Percentiles rank a stretch among this genome's conserved stretches.
Evolutionary conservation across 2,888 invertebrate genomes (phyloP).

Genomic region (Blera fallax): DNA sequence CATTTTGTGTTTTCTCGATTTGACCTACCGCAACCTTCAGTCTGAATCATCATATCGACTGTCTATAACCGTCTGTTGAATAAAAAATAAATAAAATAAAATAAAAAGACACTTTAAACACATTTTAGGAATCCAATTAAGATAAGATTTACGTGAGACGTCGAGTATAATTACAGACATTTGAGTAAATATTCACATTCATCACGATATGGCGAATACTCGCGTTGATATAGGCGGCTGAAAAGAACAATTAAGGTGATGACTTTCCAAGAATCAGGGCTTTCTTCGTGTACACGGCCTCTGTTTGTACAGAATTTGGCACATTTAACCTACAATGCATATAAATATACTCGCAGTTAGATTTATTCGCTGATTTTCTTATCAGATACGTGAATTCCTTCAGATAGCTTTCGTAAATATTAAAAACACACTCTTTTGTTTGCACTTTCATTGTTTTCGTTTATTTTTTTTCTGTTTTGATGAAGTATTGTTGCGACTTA

Average conservation of each 20-base stretch:
- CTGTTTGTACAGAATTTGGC: constrained; percentile 11
- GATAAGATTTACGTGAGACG: constrained; percentile 56
- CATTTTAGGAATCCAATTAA: constrained; percentile 30
- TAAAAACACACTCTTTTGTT: neutral
- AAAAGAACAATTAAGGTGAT: neutral
- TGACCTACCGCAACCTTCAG: constrained; percentile 27
- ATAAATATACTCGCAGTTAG: neutral
- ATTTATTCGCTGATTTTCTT: neutral
- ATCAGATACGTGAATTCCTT: constrained; percentile 41
- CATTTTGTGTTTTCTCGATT: neutral
- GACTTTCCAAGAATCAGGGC: neutral
- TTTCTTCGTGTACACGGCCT: neutral
- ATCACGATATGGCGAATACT: neutral
- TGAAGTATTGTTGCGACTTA: neutral
- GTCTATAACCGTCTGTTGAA: neutral
- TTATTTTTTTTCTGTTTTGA: neutral
- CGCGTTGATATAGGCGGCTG: neutral
- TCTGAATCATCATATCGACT: neutral
- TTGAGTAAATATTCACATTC: constrained; percentile 14
- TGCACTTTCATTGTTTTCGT: constrained; percentile 1
- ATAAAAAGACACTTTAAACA: neutral
- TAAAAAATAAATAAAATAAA: neutral
- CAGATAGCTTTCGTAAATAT: constrained; percentile 18
- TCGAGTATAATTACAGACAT: neutral
- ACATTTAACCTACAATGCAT: neutral